Base-by-base conservation (phyloP, 2,797 vertebrate species). In the Gouania willdenowi region DNA sequence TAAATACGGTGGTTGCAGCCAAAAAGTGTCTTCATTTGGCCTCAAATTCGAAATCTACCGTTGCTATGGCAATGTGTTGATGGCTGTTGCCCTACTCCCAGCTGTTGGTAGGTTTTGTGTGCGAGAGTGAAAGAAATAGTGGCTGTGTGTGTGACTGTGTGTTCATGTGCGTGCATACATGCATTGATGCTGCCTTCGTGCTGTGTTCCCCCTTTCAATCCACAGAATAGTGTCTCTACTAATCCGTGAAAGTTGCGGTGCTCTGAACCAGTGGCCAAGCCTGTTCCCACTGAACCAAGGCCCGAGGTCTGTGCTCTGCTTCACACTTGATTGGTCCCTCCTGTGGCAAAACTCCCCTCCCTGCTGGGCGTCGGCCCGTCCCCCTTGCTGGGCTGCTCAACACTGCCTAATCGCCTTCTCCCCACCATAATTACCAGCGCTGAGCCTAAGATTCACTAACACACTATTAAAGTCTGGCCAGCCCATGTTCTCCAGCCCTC, bases 191-290 rank as follows among this genome's bases (percentile, higher is more conserved):
- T 88, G 90, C 94, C 93, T 91, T 89, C 94, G 93, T 91, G 95
- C 96, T 98, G 94, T 92, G 93, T 91, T 92, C 87, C 82, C 86
- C 83, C 88, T 97, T 98, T 96, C 92, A 94, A 63, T 4, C 81
- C 89, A 87, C 90, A 94, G 93, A 96, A 97, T 93, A 92, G 93
- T 91, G 91, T 93, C 92, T 94, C 92, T 92, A 91, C 94, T 96
- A 97, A 97, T 97, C 94, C 93, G 93, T 95, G 92, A 94, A 94
- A 94, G 93, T 96, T 97, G 92, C 89, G 87, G 92, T 87, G 90
- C 92, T 93, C 93, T 93, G 91, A 97, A 94, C 91, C 89, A 86
- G 89, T 87, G 89, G 93, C 92, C 93, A 94, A 93, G 88, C 90
- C 86, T 87, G 91, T 94, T 94, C 88, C 91, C 92, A 94, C 94